phyloP scores from a whole-genome alignment of 1,140 invertebrate genomes.

The Varroa destructor region DNA sequence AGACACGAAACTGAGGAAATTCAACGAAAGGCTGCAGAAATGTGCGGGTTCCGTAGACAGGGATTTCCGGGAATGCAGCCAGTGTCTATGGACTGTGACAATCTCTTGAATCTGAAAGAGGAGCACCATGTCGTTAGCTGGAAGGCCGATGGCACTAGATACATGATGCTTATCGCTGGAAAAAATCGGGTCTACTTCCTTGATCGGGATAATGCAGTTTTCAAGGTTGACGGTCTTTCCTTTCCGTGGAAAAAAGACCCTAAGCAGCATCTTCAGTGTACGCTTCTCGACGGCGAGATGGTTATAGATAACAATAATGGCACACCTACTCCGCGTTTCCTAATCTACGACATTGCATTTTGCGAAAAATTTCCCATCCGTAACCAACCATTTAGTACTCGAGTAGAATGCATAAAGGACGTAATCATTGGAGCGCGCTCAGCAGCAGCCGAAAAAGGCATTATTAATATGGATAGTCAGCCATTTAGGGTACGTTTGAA shows the following conservation, averaged over 20 bases:
- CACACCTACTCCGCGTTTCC: constrained; percentile 61
- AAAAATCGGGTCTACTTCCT: constrained; percentile 75
- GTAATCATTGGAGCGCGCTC: constrained; percentile 56
- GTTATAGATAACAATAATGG: constrained; percentile 71
- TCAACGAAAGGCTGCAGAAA: constrained; percentile 59
- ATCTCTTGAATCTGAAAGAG: constrained; percentile 58
- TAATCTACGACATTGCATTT: constrained; percentile 87
- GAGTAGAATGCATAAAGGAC: constrained; percentile 58
- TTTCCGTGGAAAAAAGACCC: constrained; percentile 65
- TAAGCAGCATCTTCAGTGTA: constrained; percentile 57
- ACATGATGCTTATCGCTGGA: constrained; percentile 87
- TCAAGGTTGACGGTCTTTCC: constrained; percentile 60
- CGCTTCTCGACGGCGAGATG: constrained; percentile 92
- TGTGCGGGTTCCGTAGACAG: constrained; percentile 53
- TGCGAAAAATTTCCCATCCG: constrained; percentile 46
- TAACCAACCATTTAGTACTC: constrained; percentile 54
- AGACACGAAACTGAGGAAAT: constrained; percentile 52
- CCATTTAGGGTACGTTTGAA: constrained; percentile 75
- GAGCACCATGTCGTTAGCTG: constrained; percentile 90
- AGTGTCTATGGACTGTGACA: constrained; percentile 79
- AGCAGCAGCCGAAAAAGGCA: constrained; percentile 57
- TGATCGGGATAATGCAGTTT: constrained; percentile 89
- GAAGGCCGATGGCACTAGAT: constrained; percentile 97
- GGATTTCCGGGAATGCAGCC: constrained; percentile 94
- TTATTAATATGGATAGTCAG: constrained; percentile 60